Conservation (phyloP, 2,888 invertebrate genomes). For the Acanthosoma haemorrhoidale region DNA sequence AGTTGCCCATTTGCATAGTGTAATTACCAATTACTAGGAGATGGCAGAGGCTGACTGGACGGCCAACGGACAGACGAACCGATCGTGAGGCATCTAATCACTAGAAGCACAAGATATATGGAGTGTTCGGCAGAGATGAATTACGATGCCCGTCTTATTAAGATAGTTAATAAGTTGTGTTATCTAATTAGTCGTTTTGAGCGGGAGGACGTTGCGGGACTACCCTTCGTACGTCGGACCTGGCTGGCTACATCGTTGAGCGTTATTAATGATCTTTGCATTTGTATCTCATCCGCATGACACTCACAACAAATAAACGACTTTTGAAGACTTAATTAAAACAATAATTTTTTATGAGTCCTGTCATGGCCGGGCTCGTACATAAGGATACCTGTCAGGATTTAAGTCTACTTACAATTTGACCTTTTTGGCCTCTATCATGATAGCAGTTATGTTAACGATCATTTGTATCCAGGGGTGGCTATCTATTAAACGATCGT, state of each 20-base stretch:
- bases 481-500: no score
- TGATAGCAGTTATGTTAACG: no score
- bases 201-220: not conserved
- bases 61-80: not conserved
- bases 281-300: slow-evolving; percentile 9
- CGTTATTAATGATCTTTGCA: slow-evolving; percentile 13
- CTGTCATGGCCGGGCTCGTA: not conserved
- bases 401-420: not conserved
- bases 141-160: slow-evolving; percentile 31
- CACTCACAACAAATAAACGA: not conserved
- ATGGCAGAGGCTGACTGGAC: not conserved
- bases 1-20: slow-evolving; percentile 25
- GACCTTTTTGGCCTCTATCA: no score
- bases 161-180: slow-evolving; percentile 33
- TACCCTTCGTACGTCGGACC: not conserved
- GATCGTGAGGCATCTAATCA: slow-evolving; percentile 9
- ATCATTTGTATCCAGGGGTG: no score
- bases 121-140: slow-evolving; percentile 9
- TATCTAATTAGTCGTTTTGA: slow-evolving; percentile 34
- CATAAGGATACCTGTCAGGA: not conserved
- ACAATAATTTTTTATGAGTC: slow-evolving; percentile 17
- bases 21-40: slow-evolving; percentile 29
- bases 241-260: not conserved
- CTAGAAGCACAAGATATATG: slow-evolving; percentile 18
- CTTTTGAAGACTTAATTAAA: slow-evolving; percentile 23